Conservation (phyloP, 2,113 vertebrate genomes). For the human (Homo sapiens) region DNA sequence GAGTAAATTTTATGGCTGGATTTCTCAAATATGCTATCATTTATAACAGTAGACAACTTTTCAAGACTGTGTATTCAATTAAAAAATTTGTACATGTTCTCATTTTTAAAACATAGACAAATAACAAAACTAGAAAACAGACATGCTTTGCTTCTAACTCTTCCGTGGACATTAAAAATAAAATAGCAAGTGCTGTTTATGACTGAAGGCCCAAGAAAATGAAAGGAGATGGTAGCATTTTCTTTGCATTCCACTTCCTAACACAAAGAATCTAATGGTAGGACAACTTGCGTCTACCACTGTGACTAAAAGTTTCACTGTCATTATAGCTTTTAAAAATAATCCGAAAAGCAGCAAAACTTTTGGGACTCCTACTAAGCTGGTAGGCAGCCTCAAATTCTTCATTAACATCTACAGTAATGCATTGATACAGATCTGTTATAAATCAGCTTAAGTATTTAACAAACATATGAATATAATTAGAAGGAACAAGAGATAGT, state of each 20-base stretch:
- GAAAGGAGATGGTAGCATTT: not conserved
- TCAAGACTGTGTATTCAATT: not conserved
- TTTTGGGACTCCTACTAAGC: not conserved
- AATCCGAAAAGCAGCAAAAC: not conserved
- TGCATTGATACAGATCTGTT: slow-evolving; percentile 50
- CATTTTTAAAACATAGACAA: slow-evolving; percentile 39
- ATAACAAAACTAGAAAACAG: not conserved
- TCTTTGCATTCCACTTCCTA: not conserved
- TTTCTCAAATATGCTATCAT: not conserved
- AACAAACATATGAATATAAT: slow-evolving; percentile 67
- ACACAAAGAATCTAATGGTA: not conserved
- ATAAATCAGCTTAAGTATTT: slow-evolving; percentile 61
- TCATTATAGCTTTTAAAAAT: not conserved
- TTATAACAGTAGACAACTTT: not conserved
- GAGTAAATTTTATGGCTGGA: not conserved
- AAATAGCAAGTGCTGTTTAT: not conserved
- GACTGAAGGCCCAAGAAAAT: not conserved
- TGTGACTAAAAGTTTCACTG: not conserved
- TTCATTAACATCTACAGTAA: slow-evolving; percentile 18
- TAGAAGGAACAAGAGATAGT: slow-evolving; percentile 29
- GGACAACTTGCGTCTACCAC: not conserved
- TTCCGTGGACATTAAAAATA: not conserved
- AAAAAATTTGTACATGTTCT: slow-evolving; percentile 28
- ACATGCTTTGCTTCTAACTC: not conserved
- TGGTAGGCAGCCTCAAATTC: not conserved